Base-by-base conservation (phyloP, 1,140 invertebrate genomes). In the Harpegnathos saltator region DNA sequence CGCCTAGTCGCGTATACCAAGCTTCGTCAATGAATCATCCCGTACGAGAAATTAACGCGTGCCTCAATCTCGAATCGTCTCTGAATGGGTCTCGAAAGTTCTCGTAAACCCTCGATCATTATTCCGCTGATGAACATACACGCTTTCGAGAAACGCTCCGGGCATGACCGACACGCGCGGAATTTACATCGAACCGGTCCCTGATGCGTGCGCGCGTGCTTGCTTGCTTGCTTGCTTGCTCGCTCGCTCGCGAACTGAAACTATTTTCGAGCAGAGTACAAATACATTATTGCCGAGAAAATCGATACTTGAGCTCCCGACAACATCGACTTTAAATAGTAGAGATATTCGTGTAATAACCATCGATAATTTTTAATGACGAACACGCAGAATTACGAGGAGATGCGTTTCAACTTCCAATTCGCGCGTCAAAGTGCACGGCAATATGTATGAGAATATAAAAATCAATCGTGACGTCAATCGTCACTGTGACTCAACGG, bases 11-110 rank as follows among this genome's bases (percentile, higher is more conserved):
- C 9, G 11, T 7, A 33, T 9, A 9, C 80, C 63, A 26, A 54
- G 82, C 44, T 58, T 50, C n/a, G 19, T 48, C 80, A 68, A 83
- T 87, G 85, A 87, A 86, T 87, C 85, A 87, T 24, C 38, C 19
- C 12, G 26, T 19, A 15, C 14, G 33, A 52, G 72, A 17, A 86
- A 83, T 86, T 58, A 78, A 81, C 66, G 24, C 26, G 71, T 38
- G 65, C 17, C 33, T 63, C 44, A 63, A 75, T 75, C 72, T 58
- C 75, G 22, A 29, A 78, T 78, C 74, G 75, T 48, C 52, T 80
- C 52, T 80, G 33, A 69, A 80, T 69, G 52, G 14, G 14, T 58
- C 65, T 59, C 33, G 52, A 80, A 58, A 80, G 65, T 80, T 80
- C n/a, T n/a, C 38, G 52, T 63, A 71, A 58, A 71, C 52, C 15